Evolutionary conservation across 2,888 invertebrate species (phyloP).

Genomic region (Melanchra persicariae): DNA sequence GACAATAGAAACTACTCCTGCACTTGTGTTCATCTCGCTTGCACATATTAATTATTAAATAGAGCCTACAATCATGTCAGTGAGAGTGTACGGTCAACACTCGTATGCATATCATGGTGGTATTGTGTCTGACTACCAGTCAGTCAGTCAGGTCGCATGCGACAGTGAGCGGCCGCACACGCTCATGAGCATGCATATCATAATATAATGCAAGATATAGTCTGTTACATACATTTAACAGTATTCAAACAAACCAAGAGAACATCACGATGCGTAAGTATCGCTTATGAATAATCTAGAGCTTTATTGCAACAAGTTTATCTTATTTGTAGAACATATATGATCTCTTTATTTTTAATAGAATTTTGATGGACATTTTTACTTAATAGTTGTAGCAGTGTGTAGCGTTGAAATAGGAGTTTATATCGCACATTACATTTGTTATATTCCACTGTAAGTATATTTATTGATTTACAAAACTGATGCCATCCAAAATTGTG

Average conservation of each 20-base stretch:
- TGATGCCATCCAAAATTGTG: conserved; percentile 81
- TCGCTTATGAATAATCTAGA: conserved; percentile 81
- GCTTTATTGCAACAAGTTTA: conserved; percentile 88
- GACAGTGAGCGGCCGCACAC: background rate
- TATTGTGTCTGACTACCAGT: conserved; percentile 32
- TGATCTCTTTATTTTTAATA: conserved; percentile 90
- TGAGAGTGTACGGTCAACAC: background rate
- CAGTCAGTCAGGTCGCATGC: too few relatives aligned
- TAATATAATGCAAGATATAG: conserved; percentile 19
- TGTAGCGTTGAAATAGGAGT: conserved; percentile 82
- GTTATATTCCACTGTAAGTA: conserved; percentile 73
- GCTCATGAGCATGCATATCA: background rate
- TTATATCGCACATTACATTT: conserved; percentile 82
- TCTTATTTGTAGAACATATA: conserved; percentile 87
- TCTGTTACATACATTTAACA: conserved; percentile 63
- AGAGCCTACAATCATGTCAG: background rate
- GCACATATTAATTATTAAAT: conserved; percentile 8
- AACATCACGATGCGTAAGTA: conserved; percentile 77
- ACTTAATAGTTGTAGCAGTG: conserved; percentile 88
- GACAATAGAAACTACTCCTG: background rate
- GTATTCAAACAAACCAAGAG: conserved; percentile 78
- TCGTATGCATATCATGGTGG: conserved; percentile 6
- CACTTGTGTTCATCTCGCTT: conserved; percentile 2
- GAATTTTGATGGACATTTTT: conserved; percentile 90
- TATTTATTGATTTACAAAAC: conserved; percentile 73